Conservation (phyloP, 2,113 vertebrate genomes). For the Trematocara zebra region DNA sequence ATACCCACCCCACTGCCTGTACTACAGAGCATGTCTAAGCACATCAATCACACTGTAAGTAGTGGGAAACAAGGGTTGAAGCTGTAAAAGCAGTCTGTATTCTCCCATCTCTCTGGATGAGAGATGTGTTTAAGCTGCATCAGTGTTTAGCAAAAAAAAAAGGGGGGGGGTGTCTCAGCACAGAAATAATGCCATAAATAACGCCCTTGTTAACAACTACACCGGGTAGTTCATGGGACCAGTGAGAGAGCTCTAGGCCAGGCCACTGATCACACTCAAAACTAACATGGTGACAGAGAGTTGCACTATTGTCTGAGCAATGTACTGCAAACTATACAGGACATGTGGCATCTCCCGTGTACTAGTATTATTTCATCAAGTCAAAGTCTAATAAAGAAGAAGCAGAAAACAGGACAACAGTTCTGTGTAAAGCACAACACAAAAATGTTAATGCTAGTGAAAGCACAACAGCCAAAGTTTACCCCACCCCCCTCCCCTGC, state of each 20-base stretch:
- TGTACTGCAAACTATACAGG: background rate
- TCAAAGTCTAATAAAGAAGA: background rate
- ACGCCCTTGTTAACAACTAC: constrained; percentile 39
- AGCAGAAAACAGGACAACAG: background rate
- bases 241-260: background rate
- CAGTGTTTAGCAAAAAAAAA: background rate
- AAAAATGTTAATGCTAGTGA: background rate
- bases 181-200: constrained; percentile 34
- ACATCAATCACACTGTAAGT: constrained; percentile 52
- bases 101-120: background rate
- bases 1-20: constrained; percentile 34
- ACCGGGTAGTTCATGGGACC: constrained; percentile 15
- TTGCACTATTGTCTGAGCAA: background rate
- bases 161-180: background rate
- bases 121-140: background rate
- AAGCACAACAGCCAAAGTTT: background rate
- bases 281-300: background rate
- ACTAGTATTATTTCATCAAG: background rate
- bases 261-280: background rate
- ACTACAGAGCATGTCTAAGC: constrained; percentile 57
- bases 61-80: constrained; percentile 27
- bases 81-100: constrained; percentile 48
- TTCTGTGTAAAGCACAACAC: background rate
- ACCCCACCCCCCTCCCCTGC: background rate
- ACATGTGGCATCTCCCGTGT: background rate